phyloP scores from a whole-genome alignment of 2,113 vertebrate species.

The Otolemur garnettii region DNA sequence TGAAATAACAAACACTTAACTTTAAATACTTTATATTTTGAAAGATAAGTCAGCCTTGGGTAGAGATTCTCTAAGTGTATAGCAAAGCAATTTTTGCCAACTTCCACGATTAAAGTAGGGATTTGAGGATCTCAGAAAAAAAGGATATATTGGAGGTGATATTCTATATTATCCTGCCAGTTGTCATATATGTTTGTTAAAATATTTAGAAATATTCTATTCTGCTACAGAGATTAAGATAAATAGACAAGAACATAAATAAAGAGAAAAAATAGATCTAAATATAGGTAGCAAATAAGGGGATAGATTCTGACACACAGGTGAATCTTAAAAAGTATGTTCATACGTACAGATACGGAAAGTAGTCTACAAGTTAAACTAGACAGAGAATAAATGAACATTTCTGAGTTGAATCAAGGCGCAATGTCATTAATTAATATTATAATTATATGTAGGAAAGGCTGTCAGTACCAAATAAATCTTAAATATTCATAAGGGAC shows the following conservation, averaged over 20 bases:
- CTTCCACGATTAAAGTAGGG: not conserved
- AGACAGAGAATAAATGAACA: not conserved
- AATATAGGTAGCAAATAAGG: not conserved
- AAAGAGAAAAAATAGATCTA: not conserved
- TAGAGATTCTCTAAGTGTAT: not conserved
- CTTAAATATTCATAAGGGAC: not conserved
- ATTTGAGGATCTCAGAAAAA: not conserved
- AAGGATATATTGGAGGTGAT: not conserved
- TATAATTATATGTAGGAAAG: not conserved
- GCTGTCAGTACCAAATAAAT: not conserved
- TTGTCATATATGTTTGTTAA: not conserved
- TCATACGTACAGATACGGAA: not conserved
- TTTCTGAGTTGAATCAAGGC: not conserved
- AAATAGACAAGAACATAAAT: not conserved
- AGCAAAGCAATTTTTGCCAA: not conserved
- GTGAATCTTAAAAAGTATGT: not conserved
- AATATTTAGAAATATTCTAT: not conserved
- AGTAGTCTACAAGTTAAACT: not conserved
- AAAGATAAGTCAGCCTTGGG: not conserved
- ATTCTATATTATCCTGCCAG: not conserved
- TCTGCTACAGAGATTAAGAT: not conserved
- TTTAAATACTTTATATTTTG: conserved; percentile 17
- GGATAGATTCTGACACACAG: not conserved
- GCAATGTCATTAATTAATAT: not conserved
- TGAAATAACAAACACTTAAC: conserved; percentile 13